Base-by-base conservation (phyloP, 2,113 vertebrate genomes). In the Leucopternis melanops region DNA sequence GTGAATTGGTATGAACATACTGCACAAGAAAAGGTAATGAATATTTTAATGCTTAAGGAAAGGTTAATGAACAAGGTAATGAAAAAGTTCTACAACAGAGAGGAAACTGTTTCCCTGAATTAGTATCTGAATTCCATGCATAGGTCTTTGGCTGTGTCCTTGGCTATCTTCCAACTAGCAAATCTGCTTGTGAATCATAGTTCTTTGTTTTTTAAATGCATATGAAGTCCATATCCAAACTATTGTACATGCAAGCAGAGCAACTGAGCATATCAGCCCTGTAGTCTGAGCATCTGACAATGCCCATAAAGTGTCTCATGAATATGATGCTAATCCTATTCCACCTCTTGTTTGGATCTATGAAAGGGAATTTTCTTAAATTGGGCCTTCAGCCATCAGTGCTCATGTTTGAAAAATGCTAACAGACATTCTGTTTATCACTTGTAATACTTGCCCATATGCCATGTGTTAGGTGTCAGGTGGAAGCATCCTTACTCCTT, bases 41-140 rank as follows among this genome's bases (percentile, higher is more conserved):
- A 40, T 86, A 65, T 88, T 81, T 87, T 83, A 89, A 86, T 29
- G 42, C 52, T 92, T 8, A 66, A 91, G 66, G 92, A 91, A 96
- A 95, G 74, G 87, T 93, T 96, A 96, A 96, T 71, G 81, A 91
- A 67, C 34, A 91, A 88, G 22, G 40, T 93, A 97, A 90, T 85
- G 66, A 75, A 88, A 94, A 92, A 78, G 34, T 82, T 86, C 77
- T 78, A 47, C 20, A 52, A 16, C 62, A 81, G 63, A 88, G 85
- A 83, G 44, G 36, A 52, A 92, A 36, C 9, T 20, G 9, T 34
- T 92, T 75, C 26, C 16, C 36, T 69, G 58, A 65, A 32, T 27
- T 72, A 16, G 52, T 61, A 19, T 44, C 52, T 86, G 71, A 49
- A 83, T 72, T 50, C 44, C 45, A n/a, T 38, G 40, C 34, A 12